Evolutionary conservation across 64 coral and sea anemone genomes (phyloP).

Genomic region (Stichodactyla mertensii): DNA sequence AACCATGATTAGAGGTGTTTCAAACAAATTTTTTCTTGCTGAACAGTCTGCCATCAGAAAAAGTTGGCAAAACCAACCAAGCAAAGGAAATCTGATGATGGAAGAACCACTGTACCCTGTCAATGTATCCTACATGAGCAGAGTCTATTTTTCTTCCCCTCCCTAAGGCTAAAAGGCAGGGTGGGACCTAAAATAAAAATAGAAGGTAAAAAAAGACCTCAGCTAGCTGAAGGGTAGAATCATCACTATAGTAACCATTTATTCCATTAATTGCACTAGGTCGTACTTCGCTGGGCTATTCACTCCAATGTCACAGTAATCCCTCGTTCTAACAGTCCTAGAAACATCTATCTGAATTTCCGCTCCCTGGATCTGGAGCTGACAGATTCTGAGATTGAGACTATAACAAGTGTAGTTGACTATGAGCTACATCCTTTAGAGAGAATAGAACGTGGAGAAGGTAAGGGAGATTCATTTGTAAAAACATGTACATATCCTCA

Average conservation of each 20-base stretch:
- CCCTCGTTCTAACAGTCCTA: conserved; percentile 77
- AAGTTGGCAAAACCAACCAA: background rate
- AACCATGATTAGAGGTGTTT: too few species aligned
- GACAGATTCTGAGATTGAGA: background rate
- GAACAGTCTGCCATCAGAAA: too few species aligned
- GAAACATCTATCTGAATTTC: conserved; percentile 57
- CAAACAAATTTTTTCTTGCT: background rate
- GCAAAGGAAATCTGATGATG: too few species aligned
- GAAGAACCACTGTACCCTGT: too few species aligned
- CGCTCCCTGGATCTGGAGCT: background rate
- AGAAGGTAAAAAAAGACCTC: too few species aligned
- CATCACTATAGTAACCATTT: background rate
- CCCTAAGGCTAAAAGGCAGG: too few species aligned
- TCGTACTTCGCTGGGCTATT: conserved; percentile 89
- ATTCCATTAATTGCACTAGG: background rate
- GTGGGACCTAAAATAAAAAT: too few species aligned
- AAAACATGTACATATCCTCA: too few species aligned
- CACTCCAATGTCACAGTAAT: conserved; percentile 92
- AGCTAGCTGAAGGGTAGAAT: too few species aligned
- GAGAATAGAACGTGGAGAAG: background rate
- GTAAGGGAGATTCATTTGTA: background rate
- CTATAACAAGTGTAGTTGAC: background rate
- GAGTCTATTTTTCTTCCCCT: too few species aligned
- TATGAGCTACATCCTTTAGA: conserved; percentile 13
- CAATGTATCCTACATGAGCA: too few species aligned